These are phyloP conservation scores for Stegostoma tigrinum DNA, from an alignment of 2,113 vertebrate species.

Conservation along the genomic window DNA sequence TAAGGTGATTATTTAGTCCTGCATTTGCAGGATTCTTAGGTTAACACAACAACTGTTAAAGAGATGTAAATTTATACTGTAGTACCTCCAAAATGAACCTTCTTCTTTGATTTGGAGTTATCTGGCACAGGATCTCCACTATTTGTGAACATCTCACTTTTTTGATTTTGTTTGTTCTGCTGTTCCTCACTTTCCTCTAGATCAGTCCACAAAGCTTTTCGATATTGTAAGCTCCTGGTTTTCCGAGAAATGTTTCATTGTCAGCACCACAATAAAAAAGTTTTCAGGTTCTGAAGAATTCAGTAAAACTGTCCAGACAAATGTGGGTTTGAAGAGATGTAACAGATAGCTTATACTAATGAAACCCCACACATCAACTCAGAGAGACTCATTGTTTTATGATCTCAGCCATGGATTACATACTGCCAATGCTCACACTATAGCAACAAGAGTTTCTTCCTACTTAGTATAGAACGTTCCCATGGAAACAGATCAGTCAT, in stretches of 20 bases:
- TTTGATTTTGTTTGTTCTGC: constrained; percentile 1
- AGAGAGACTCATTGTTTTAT: constrained; percentile 44
- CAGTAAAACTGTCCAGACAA: constrained; percentile 8
- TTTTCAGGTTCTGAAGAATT: constrained; percentile 38
- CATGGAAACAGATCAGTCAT: constrained; percentile 89
- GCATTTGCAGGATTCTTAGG: not conserved
- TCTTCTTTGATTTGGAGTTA: constrained; percentile 55
- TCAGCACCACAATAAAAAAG: constrained; percentile 41
- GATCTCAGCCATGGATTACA: constrained; percentile 50
- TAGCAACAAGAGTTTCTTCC: constrained; percentile 54
- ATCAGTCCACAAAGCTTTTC: not conserved
- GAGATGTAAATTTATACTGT: not conserved
- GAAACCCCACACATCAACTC: not conserved
- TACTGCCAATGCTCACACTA: constrained; percentile 60
- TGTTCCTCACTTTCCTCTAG: constrained; percentile 11
- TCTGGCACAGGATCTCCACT: constrained; percentile 51
- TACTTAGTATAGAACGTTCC: constrained; percentile 69
- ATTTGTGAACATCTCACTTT: constrained; percentile 52
- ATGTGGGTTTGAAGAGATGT: not conserved
- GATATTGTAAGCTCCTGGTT: not conserved
- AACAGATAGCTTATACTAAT: not conserved
- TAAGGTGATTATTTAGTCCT: too few relatives aligned
- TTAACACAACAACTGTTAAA: not conserved
- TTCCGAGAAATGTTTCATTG: not conserved
- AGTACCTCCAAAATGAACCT: constrained; percentile 57